Conservation (phyloP, 2,797 vertebrate genomes). For the Gambelia wislizenii region DNA sequence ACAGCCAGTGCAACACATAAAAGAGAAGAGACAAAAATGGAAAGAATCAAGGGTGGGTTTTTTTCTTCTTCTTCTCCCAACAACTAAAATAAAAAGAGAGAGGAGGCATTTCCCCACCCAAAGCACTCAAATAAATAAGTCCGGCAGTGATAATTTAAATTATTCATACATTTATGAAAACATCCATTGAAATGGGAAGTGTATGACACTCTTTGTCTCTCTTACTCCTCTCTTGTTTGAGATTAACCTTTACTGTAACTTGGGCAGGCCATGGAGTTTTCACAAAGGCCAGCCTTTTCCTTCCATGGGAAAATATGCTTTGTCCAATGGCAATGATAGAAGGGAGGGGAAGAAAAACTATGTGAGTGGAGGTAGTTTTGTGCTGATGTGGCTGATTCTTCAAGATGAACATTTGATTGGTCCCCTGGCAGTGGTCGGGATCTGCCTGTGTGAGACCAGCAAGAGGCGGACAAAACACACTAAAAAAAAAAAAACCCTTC, state of each 20-base stretch:
- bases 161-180: slow-evolving; percentile 94
- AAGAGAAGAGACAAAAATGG: slow-evolving; percentile 90
- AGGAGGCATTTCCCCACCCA: slow-evolving; percentile 86
- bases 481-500: no score
- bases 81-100: slow-evolving; percentile 64
- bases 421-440: slow-evolving; percentile 58
- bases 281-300: slow-evolving; percentile 87
- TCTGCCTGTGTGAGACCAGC: slow-evolving; percentile 40
- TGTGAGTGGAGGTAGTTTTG: slow-evolving; percentile 78
- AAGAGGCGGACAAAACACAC: slow-evolving; percentile 52
- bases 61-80: slow-evolving; percentile 35
- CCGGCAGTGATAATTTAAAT: slow-evolving; percentile 90
- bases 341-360: not conserved
- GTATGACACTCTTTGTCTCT: slow-evolving; percentile 92
- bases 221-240: slow-evolving; percentile 89
- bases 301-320: slow-evolving; percentile 88
- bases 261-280: slow-evolving; percentile 79
- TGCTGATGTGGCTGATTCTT: slow-evolving; percentile 83
- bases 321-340: slow-evolving; percentile 78
- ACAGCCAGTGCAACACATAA: slow-evolving; percentile 88
- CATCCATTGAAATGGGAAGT: slow-evolving; percentile 88
- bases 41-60: slow-evolving; percentile 80
- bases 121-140: slow-evolving; percentile 84
- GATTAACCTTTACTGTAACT: slow-evolving; percentile 93
- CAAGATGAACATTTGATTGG: slow-evolving; percentile 56